phyloP scores from a whole-genome alignment of 2,113 vertebrate genomes.

The Ovis canadensis region DNA sequence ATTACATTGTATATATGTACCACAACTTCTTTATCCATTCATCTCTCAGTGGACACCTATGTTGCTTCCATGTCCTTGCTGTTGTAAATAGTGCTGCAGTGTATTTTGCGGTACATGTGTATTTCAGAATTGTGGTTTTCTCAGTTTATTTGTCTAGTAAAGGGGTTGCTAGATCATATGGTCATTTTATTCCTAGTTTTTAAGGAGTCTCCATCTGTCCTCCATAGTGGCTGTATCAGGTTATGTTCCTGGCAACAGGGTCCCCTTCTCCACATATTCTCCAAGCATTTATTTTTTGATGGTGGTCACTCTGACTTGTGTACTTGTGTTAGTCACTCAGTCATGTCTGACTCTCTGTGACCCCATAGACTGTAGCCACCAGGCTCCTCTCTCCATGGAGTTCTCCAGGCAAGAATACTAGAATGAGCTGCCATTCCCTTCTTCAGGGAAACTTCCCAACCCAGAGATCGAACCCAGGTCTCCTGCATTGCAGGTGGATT shows the following conservation, averaged over 20 bases:
- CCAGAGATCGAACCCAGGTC: not conserved
- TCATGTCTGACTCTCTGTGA: not conserved
- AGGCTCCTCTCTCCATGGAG: not conserved
- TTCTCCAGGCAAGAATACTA: not conserved
- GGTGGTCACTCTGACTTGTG: not conserved
- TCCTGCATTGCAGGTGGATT: not conserved
- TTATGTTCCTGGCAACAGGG: not conserved
- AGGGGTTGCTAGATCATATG: not conserved
- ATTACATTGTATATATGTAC: not conserved
- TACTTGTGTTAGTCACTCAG: not conserved
- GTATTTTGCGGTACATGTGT: fast-evolving
- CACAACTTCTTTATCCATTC: not conserved
- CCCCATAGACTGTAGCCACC: not conserved
- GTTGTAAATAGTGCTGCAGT: not conserved
- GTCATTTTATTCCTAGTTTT: not conserved
- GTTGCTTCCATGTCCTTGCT: not conserved
- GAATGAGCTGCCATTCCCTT: not conserved
- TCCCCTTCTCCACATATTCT: not conserved
- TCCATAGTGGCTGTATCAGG: not conserved
- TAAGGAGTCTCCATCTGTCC: not conserved
- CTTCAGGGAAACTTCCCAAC: not conserved
- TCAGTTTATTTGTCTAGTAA: not conserved
- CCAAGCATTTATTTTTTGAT: not conserved
- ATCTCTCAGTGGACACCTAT: not conserved
- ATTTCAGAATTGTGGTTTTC: not conserved